phyloP scores from a whole-genome alignment of 1,140 invertebrate species.

The Phymastichus coffea region DNA sequence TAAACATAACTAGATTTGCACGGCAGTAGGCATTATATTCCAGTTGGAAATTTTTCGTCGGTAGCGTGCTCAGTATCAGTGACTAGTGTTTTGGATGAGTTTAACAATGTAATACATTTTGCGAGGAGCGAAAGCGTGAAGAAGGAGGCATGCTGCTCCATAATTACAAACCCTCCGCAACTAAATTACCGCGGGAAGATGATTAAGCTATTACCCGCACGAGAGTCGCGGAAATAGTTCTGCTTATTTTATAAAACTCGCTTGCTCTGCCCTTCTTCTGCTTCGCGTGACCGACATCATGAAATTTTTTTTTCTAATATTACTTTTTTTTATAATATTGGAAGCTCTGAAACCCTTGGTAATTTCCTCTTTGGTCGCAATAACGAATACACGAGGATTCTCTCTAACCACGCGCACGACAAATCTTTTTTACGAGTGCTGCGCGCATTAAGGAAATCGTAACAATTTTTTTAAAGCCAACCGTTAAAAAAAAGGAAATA shows the following conservation, averaged over 20 bases:
- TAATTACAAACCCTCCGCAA: conserved; percentile 35
- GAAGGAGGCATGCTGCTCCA: conserved; percentile 23
- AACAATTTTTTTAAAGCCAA: conserved; percentile 1
- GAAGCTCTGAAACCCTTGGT: too few species aligned
- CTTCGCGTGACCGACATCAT: too few species aligned
- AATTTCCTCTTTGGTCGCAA: background rate
- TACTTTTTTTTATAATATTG: too few species aligned
- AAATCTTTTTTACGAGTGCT: conserved; percentile 5
- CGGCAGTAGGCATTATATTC: background rate
- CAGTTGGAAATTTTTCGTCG: conserved; percentile 13
- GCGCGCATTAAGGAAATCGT: conserved; percentile 8
- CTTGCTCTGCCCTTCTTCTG: background rate
- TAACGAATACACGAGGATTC: conserved; percentile 1
- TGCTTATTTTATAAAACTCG: conserved; percentile 6
- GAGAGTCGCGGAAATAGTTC: conserved; percentile 34
- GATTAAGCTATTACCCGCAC: conserved; percentile 42
- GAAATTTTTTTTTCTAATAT: too few species aligned
- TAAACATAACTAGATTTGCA: background rate
- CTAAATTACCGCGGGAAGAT: conserved; percentile 33
- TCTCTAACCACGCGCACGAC: background rate
- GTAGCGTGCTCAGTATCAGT: background rate
- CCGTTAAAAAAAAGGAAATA: background rate
- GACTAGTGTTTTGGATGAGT: background rate
- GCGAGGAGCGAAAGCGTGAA: background rate
- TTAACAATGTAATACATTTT: conserved; percentile 18